A percentile compares a stretch with the other conserved stretches of the same genome.
phyloP scores from a whole-genome alignment of 2,797 vertebrate species.

The Chelonia mydas region DNA sequence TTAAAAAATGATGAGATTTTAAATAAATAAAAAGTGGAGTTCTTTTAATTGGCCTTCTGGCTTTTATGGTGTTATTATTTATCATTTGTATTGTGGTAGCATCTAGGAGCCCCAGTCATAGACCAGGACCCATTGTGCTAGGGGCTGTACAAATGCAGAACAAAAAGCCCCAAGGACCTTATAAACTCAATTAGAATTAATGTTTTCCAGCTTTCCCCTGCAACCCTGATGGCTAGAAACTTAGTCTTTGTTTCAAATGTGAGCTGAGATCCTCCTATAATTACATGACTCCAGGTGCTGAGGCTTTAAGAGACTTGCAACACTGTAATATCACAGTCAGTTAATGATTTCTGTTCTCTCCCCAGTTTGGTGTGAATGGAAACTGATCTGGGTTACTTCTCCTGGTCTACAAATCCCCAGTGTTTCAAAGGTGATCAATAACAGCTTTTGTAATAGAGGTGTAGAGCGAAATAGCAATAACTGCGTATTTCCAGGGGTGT shows the following conservation, averaged over 20 bases:
- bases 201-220: not conserved
- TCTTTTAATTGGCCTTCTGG: not conserved
- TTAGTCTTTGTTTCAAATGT: not conserved
- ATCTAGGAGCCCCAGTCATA: not conserved
- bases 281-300: not conserved
- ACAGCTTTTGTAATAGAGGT: not conserved
- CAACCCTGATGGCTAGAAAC: not conserved
- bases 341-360: not conserved
- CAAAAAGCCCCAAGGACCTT: not conserved
- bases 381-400: slow-evolving; percentile 10
- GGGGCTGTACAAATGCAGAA: not conserved
- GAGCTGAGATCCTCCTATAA: not conserved
- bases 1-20: not conserved
- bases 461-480: not conserved
- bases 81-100: not conserved
- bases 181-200: not conserved
- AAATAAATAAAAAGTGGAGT: not conserved
- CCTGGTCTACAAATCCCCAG: not conserved
- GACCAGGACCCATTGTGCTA: not conserved
- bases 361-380: not conserved
- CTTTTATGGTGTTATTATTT: not conserved
- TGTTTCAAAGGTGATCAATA: not conserved
- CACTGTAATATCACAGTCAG: not conserved
- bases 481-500: slow-evolving; percentile 14
- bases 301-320: not conserved